Conservation (phyloP, 1,140 invertebrate genomes). For the Drosophila pallidifrons region DNA sequence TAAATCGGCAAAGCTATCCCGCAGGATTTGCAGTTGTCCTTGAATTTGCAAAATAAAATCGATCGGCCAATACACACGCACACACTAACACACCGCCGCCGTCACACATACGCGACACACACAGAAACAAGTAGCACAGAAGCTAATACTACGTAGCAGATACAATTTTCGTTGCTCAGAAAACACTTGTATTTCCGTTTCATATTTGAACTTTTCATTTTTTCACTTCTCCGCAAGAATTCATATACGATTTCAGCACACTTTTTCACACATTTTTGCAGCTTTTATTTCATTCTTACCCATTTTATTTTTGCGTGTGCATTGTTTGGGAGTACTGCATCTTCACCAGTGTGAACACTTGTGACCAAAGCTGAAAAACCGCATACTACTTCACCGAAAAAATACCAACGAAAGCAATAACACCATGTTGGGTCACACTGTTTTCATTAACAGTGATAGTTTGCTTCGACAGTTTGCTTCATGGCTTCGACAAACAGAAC, state of each 20-base stretch:
- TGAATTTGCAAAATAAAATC: constrained; percentile 83
- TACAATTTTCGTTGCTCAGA: constrained; percentile 12
- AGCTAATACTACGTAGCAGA: constrained; percentile 58
- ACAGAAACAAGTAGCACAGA: constrained; percentile 21
- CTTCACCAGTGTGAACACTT: constrained; percentile 40
- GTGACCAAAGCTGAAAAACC: constrained; percentile 6
- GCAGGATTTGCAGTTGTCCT: constrained; percentile 72
- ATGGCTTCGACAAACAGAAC: not conserved
- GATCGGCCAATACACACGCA: constrained; percentile 77
- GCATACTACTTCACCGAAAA: not conserved
- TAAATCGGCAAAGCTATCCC: constrained; percentile 54
- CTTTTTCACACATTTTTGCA: constrained; percentile 35
- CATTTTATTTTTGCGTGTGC: constrained; percentile 77
- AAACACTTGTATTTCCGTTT: constrained; percentile 23
- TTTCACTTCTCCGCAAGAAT: not conserved
- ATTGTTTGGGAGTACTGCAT: constrained; percentile 72
- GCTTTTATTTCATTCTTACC: constrained; percentile 78
- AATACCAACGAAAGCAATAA: constrained; percentile 1
- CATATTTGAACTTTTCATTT: constrained; percentile 6
- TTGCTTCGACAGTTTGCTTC: too few relatives aligned
- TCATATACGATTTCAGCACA: constrained; percentile 19
- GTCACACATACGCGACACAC: constrained; percentile 6
- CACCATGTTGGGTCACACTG: constrained; percentile 16
- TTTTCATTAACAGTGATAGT: not conserved
- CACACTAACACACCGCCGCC: constrained; percentile 30